These are phyloP conservation scores for Metopia argyrocephala DNA, from an alignment of 2,888 invertebrate genomes.

Conservation along the genomic window DNA sequence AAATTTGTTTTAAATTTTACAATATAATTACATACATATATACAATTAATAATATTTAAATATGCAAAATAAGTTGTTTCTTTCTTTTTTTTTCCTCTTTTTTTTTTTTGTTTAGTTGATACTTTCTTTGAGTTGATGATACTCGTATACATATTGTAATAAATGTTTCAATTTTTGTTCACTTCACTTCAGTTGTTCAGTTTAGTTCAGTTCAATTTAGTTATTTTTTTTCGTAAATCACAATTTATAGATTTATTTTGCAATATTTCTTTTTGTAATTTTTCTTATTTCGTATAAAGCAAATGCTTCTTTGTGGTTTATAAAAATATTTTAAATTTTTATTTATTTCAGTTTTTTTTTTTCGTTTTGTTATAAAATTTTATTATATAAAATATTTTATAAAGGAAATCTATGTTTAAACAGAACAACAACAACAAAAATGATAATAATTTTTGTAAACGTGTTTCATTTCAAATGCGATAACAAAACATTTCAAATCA, in stretches of 20 bases:
- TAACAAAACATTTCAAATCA: slow-evolving; percentile 37
- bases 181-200: too few species aligned
- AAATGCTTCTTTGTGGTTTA: slow-evolving; percentile 34
- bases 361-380: slow-evolving; percentile 7
- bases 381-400: too few species aligned
- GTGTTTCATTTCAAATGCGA: slow-evolving; percentile 11
- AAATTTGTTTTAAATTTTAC: slow-evolving; percentile 57
- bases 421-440: too few species aligned
- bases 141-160: too few species aligned
- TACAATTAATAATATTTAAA: slow-evolving; percentile 25
- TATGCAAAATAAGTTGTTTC: neutral
- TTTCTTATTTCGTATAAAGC: slow-evolving; percentile 23
- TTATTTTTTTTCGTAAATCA: slow-evolving; percentile 34
- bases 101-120: slow-evolving; percentile 31
- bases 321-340: slow-evolving; percentile 24
- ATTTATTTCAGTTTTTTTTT: slow-evolving; percentile 24
- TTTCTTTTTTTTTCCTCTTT: neutral
- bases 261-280: slow-evolving; percentile 9
- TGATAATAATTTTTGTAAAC: neutral
- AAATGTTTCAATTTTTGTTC: slow-evolving; percentile 32
- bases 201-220: too few species aligned
- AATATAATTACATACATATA: slow-evolving; percentile 15
- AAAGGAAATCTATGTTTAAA: too few species aligned
- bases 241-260: slow-evolving; percentile 30
- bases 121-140: too few species aligned